Evolutionary conservation across 2,888 invertebrate species (phyloP).

Genomic region (Erebia epiphron): DNA sequence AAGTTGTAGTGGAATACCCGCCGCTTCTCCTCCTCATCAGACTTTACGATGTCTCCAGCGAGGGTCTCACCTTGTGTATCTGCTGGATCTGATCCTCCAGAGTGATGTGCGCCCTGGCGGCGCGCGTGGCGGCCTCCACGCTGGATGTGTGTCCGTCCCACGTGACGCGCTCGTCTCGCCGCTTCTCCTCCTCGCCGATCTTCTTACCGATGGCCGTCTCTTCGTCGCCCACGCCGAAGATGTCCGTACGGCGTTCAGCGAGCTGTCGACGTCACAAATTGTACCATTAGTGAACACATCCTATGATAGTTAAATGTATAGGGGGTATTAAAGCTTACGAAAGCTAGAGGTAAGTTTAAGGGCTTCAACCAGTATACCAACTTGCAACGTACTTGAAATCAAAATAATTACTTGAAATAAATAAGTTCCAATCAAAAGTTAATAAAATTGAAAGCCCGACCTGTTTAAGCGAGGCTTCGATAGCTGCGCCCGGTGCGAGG

Average conservation of each 20-base stretch:
- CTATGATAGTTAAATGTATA: too few species aligned
- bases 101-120: constrained; percentile 97
- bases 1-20: too few species aligned
- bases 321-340: too few species aligned
- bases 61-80: constrained; percentile 86
- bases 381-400: too few species aligned
- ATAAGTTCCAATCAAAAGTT: neutral
- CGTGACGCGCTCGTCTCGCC: constrained; percentile 95
- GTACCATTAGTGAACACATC: too few species aligned
- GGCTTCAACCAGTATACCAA: too few species aligned
- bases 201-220: constrained; percentile 99
- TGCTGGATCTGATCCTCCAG: constrained; percentile 98
- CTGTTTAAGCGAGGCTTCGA: constrained; percentile 97
- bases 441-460: constrained; percentile 40
- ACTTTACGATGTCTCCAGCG: too few species aligned
- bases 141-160: constrained; percentile 99
- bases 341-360: too few species aligned
- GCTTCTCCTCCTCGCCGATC: constrained; percentile 94
- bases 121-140: constrained; percentile 97
- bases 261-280: constrained; percentile 56
- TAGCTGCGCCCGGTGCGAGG: constrained; percentile 89
- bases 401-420: too few species aligned
- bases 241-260: constrained; percentile 99
- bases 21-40: neutral
- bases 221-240: constrained; percentile 99